These are phyloP conservation scores for Agapostemon virescens DNA, from an alignment of 2,888 invertebrate genomes.

Conservation along the genomic window DNA sequence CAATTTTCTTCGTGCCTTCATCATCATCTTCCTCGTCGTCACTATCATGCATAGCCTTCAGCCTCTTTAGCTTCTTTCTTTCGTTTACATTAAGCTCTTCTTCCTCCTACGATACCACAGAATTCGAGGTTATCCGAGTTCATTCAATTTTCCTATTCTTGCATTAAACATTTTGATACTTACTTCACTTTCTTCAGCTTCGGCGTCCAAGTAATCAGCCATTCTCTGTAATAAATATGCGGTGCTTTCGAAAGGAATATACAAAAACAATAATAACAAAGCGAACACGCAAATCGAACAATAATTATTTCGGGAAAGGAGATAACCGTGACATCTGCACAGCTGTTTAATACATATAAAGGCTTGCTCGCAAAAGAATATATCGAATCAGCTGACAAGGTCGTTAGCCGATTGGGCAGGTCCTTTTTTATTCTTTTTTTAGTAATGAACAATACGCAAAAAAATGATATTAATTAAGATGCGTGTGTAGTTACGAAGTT, in stretches of 20 bases:
- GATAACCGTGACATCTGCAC: slow-evolving; percentile 27
- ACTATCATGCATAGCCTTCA: slow-evolving; percentile 91
- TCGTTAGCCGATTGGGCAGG: slow-evolving; percentile 17
- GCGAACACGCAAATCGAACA: not conserved
- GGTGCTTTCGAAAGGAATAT: not conserved
- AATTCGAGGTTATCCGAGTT: not conserved
- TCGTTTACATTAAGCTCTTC: slow-evolving; percentile 88
- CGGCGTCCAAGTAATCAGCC: slow-evolving; percentile 58
- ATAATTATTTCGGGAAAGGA: not conserved
- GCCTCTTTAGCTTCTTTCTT: slow-evolving; percentile 88
- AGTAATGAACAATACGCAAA: not conserved
- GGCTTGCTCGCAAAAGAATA: slow-evolving; percentile 10
- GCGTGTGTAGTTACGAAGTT: not conserved
- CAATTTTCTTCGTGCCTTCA: slow-evolving; percentile 9
- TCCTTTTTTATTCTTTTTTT: not conserved
- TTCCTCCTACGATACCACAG: slow-evolving; percentile 83
- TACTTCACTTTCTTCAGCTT: slow-evolving; percentile 63
- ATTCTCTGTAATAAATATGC: slow-evolving; percentile 31
- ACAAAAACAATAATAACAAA: not conserved
- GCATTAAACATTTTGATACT: not conserved
- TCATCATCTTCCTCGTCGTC: slow-evolving; percentile 91
- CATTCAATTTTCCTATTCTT: not conserved
- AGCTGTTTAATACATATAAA: slow-evolving; percentile 45
- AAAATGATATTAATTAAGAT: not conserved
- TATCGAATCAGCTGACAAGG: slow-evolving; percentile 39